These are phyloP conservation scores for Cladopsammia gracilis DNA, from an alignment of 64 coral and sea anemone species.

Conservation along the genomic window DNA sequence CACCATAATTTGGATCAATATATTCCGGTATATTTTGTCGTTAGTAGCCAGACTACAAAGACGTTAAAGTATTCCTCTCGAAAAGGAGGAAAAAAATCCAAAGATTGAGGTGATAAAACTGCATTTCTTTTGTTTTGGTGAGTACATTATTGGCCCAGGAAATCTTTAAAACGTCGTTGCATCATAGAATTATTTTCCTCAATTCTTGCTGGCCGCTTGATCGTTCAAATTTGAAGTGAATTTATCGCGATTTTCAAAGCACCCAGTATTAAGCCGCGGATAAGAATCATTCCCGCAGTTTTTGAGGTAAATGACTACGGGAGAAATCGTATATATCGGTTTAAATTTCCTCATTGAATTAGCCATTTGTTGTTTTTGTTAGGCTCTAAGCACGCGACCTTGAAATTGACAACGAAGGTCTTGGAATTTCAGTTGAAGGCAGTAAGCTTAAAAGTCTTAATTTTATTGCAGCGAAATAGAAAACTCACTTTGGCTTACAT, in stretches of 20 bases:
- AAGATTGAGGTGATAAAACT: not conserved
- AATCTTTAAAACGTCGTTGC: not conserved
- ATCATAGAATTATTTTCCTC: not conserved
- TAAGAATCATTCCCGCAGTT: not conserved
- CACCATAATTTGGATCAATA: not conserved
- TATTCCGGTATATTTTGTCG: not conserved
- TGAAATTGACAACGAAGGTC: conserved; percentile 5
- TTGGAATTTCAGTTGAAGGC: not conserved
- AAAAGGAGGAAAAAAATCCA: not conserved
- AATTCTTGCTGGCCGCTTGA: not conserved
- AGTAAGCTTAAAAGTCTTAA: not conserved
- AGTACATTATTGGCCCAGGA: not conserved
- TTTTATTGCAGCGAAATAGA: not conserved
- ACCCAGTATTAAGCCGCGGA: not conserved
- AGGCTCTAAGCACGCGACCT: conserved; percentile 30
- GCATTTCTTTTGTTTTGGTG: not conserved
- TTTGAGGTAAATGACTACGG: not conserved
- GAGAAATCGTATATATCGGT: not conserved
- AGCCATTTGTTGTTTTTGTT: not conserved
- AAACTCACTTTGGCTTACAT: too few species aligned
- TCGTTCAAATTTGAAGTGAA: too few species aligned
- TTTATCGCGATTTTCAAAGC: not conserved
- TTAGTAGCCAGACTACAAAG: not conserved
- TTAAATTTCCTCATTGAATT: not conserved
- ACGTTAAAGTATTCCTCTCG: not conserved